phyloP scores from a whole-genome alignment of 2,888 invertebrate species.

The Punctoribates punctum region DNA sequence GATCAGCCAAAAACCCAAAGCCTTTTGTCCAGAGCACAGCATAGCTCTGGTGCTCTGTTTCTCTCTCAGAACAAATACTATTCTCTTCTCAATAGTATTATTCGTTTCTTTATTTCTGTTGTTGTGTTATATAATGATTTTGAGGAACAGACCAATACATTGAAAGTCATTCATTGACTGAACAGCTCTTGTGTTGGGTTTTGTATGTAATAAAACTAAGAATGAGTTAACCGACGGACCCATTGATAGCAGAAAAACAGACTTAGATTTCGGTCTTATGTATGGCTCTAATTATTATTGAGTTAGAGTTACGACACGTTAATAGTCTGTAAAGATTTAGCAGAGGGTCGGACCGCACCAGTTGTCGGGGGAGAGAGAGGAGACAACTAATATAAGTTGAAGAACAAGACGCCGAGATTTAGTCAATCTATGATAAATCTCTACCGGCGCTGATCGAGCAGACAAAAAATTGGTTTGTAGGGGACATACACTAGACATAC shows the following conservation, averaged over 20 bases:
- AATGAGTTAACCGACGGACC: neutral
- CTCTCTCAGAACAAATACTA: neutral
- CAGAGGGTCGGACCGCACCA: neutral
- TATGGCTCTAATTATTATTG: constrained; percentile 28
- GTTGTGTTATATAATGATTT: constrained; percentile 18
- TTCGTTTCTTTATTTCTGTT: neutral
- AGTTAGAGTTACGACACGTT: constrained; percentile 10
- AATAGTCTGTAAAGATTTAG: neutral
- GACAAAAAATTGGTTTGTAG: neutral
- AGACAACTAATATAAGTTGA: neutral
- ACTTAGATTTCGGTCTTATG: neutral
- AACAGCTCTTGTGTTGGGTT: neutral
- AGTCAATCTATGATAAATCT: constrained; percentile 10
- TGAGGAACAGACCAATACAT: neutral
- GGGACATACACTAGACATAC: constrained; percentile 15
- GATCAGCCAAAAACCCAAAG: constrained; percentile 8
- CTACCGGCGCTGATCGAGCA: neutral
- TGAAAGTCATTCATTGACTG: neutral
- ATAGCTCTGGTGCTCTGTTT: neutral
- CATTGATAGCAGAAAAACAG: neutral
- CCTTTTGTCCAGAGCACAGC: neutral
- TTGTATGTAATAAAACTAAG: neutral
- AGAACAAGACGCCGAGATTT: too few species aligned
- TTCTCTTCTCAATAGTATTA: neutral
- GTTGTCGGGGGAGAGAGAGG: neutral